These are phyloP conservation scores for Phacellophora camtschatica DNA, from an alignment of 30 jellyfish, hydroid and myxozoan species.

Conservation along the genomic window DNA sequence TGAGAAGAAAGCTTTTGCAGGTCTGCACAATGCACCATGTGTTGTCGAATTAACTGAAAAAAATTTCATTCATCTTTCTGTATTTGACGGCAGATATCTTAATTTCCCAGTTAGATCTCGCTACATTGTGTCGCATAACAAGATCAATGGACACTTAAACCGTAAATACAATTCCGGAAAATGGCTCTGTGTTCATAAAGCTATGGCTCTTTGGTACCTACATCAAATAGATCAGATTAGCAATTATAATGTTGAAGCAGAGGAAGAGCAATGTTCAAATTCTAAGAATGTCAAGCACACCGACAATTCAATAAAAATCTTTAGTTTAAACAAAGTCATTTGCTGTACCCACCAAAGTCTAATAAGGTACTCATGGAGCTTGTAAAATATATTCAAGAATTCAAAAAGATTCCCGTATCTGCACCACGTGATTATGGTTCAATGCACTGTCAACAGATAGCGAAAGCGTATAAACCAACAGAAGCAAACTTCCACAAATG, in stretches of 20 bases:
- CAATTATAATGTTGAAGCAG: background rate
- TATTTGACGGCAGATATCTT: background rate
- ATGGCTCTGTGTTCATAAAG: conserved; percentile 16
- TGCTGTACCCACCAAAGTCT: background rate
- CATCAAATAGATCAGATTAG: background rate
- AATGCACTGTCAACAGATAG: background rate
- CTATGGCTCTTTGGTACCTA: conserved; percentile 16
- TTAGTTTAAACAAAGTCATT: no score
- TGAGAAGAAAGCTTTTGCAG: no score
- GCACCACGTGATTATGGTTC: no score
- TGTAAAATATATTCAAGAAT: background rate
- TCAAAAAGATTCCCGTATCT: background rate
- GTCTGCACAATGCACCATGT: background rate
- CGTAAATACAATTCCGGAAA: background rate
- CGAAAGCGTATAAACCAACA: background rate
- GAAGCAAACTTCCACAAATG: conserved; percentile 19
- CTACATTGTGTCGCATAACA: background rate
- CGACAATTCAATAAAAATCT: no score
- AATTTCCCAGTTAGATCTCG: background rate
- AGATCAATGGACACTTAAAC: conserved; percentile 1
- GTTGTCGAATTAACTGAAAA: conserved; percentile 14
- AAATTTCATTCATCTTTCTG: background rate
- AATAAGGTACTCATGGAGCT: background rate
- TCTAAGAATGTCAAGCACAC: no score
- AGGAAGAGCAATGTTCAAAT: no score